A percentile compares a stretch with the other conserved stretches of the same genome.
These are phyloP conservation scores for Callionymus lyra DNA, from an alignment of 2,113 vertebrate species.

Conservation along the genomic window DNA sequence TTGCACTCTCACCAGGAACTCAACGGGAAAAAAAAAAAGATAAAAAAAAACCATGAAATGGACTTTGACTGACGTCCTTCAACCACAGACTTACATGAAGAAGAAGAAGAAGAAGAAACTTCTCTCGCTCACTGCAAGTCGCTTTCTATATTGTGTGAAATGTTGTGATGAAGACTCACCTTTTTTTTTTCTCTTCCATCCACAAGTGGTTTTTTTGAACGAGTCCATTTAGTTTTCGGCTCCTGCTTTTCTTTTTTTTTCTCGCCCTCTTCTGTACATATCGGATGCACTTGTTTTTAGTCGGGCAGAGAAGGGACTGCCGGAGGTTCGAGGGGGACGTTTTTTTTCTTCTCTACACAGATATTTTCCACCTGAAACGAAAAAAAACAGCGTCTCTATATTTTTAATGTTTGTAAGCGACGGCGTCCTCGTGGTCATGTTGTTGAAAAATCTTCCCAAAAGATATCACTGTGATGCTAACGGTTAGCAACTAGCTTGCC, in stretches of 20 bases:
- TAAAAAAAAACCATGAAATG: conserved; percentile 38
- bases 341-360: no score
- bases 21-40: conserved; percentile 25
- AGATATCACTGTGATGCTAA: no score
- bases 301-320: no score
- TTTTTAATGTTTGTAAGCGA: no score
- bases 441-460: no score
- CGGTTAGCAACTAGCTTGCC: no score
- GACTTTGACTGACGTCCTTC: conserved; percentile 21
- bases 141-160: conserved; percentile 62
- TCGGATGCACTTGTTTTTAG: conserved; percentile 41
- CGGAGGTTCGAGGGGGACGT: no score
- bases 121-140: conserved; percentile 37
- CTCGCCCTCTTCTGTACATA: conserved; percentile 69
- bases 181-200: conserved; percentile 54
- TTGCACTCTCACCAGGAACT: conserved; percentile 21
- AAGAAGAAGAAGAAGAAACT: conserved; percentile 7
- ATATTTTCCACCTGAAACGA: no score
- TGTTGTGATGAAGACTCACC: conserved; percentile 61
- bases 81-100: conserved; percentile 38
- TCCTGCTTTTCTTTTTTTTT: conserved; percentile 13
- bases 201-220: conserved; percentile 6
- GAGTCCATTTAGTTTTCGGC: no score
- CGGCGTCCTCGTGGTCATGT: no score
- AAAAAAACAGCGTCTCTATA: no score